These are phyloP conservation scores for Drosophila meridiana DNA, from an alignment of 2,888 invertebrate species.

Conservation along the genomic window DNA sequence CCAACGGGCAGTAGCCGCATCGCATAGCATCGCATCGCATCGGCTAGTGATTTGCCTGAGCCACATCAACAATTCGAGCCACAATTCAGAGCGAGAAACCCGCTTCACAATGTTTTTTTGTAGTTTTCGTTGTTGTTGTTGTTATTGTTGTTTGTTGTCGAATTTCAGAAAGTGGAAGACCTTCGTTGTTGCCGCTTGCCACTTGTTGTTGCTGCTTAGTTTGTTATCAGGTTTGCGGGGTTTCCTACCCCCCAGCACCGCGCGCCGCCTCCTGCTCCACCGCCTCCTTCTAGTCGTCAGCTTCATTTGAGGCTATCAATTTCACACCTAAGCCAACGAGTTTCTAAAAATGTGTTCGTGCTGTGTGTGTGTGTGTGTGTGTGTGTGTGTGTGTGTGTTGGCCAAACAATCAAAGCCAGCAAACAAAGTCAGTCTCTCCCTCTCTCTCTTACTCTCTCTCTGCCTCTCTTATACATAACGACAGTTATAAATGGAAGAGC, in stretches of 20 bases:
- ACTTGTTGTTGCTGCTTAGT: conserved; percentile 65
- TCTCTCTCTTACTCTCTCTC: background rate
- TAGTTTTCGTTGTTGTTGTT: conserved; percentile 29
- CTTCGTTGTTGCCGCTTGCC: conserved; percentile 71
- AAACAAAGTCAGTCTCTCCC: conserved; percentile 12
- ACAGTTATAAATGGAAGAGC: conserved; percentile 20
- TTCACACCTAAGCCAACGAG: conserved; percentile 74
- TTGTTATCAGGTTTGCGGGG: conserved; percentile 68
- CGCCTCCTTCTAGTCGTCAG: background rate
- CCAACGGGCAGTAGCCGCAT: conserved; percentile 13
- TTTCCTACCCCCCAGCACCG: background rate
- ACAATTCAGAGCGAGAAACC: conserved; percentile 37
- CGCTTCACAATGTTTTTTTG: conserved; percentile 44
- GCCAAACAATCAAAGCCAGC: conserved; percentile 12
- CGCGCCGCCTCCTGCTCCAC: background rate
- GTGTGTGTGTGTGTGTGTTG: background rate
- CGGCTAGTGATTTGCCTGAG: conserved; percentile 69
- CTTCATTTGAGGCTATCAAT: conserved; percentile 70
- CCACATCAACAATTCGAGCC: conserved; percentile 50
- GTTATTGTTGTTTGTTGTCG: conserved; percentile 50
- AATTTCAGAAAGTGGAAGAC: conserved; percentile 82
- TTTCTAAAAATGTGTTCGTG: conserved; percentile 31
- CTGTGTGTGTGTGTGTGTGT: background rate
- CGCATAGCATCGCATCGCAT: conserved; percentile 13
- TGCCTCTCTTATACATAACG: background rate